Percentiles rank a stretch among this genome's conserved stretches.
Evolutionary conservation across 1,140 invertebrate species (phyloP).

Genomic region (Hypsibius dujardini): DNA sequence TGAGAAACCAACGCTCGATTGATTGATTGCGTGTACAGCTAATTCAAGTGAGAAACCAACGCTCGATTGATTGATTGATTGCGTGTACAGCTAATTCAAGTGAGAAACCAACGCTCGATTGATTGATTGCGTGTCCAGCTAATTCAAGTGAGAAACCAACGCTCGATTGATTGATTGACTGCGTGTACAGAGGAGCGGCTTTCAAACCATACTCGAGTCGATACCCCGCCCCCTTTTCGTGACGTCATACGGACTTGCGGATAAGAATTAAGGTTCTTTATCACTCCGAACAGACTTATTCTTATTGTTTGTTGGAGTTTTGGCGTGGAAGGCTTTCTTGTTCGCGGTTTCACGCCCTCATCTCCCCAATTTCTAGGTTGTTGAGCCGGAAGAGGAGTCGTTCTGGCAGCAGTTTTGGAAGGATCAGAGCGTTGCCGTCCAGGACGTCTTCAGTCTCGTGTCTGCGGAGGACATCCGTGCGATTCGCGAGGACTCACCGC

Average conservation of each 20-base stretch:
- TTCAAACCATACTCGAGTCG: too few relatives aligned
- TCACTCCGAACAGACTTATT: neutral
- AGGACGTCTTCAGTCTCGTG: conserved; percentile 91
- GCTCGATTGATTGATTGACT: too few relatives aligned
- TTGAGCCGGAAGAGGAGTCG: conserved; percentile 69
- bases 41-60: too few relatives aligned
- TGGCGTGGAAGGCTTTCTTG: neutral
- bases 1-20: too few relatives aligned
- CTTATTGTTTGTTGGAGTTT: neutral
- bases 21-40: too few relatives aligned
- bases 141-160: too few relatives aligned
- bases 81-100: too few relatives aligned
- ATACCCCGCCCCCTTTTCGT: too few relatives aligned
- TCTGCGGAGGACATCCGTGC: conserved; percentile 80
- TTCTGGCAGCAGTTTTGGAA: conserved; percentile 99
- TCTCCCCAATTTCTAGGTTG: conserved; percentile 43
- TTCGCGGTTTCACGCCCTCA: neutral
- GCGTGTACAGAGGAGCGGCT: too few relatives aligned
- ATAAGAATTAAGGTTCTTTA: neutral
- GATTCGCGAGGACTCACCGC: conserved; percentile 80
- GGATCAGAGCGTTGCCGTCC: conserved; percentile 73
- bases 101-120: too few relatives aligned
- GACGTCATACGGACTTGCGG: conserved; percentile 19
- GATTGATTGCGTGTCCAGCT: too few relatives aligned
- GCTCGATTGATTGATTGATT: too few relatives aligned